These are phyloP conservation scores for Peucedramus taeniatus DNA, from an alignment of 2,113 vertebrate species.

Conservation along the genomic window DNA sequence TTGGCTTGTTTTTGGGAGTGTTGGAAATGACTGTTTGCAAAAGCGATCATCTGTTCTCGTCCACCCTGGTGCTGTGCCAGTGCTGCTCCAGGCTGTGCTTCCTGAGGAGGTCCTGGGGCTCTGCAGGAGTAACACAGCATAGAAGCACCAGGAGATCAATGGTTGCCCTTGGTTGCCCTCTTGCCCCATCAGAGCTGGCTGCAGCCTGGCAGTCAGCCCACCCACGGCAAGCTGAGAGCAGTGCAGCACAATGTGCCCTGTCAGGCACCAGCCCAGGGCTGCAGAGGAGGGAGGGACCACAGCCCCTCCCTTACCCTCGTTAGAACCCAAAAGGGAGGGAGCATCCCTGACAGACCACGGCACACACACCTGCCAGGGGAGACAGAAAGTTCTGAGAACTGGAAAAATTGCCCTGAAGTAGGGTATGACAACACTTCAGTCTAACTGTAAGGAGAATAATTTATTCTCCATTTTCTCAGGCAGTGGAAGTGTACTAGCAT, in stretches of 20 bases:
- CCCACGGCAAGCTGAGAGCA: neutral
- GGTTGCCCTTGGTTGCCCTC: neutral
- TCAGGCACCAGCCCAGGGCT: neutral
- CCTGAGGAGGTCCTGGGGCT: neutral
- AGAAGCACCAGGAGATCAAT: neutral
- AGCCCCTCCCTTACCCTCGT: neutral
- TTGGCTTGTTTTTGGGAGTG: neutral
- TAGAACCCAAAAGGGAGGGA: neutral
- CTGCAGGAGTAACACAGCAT: accelerated
- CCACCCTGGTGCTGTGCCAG: neutral
- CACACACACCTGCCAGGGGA: neutral
- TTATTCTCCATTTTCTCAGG: neutral
- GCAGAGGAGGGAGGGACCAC: neutral
- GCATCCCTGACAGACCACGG: neutral
- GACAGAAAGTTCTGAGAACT: neutral
- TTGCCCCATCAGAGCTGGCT: neutral
- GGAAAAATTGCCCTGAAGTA: neutral
- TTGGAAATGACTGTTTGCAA: neutral
- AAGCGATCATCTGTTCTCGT: neutral
- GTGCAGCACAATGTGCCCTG: accelerated
- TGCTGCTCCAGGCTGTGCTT: accelerated
- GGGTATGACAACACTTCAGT: neutral
- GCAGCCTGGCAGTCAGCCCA: neutral
- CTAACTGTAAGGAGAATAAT: neutral
- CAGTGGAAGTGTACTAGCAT: neutral